Conservation (phyloP, 2,888 invertebrate species). For the Drosophila limbata region DNA sequence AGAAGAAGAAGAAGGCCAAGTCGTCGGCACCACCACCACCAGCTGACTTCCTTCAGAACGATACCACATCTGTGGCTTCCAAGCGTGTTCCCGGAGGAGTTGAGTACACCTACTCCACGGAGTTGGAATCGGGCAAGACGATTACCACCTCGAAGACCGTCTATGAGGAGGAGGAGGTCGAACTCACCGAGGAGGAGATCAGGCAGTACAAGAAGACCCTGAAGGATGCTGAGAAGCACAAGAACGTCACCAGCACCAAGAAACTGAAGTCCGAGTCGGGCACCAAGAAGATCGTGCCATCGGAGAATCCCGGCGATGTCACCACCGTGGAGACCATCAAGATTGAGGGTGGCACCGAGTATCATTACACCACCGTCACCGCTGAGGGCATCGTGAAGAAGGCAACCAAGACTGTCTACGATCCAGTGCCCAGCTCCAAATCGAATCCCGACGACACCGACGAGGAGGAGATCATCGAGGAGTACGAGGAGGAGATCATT, state of each 20-base stretch:
- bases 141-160: slow-evolving; percentile 84
- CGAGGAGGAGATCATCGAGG: slow-evolving; percentile 84
- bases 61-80: slow-evolving; percentile 80
- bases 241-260: slow-evolving; percentile 84
- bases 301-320: slow-evolving; percentile 85
- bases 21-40: slow-evolving; percentile 82
- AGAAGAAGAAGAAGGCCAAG: slow-evolving; percentile 81
- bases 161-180: slow-evolving; percentile 84
- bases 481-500: slow-evolving; percentile 85
- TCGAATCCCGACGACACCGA: slow-evolving; percentile 81
- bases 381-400: slow-evolving; percentile 85
- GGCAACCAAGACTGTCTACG: slow-evolving; percentile 84
- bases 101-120: slow-evolving; percentile 84
- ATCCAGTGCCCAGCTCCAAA: slow-evolving; percentile 81
- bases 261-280: slow-evolving; percentile 84
- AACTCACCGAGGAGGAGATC: slow-evolving; percentile 84
- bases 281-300: slow-evolving; percentile 84
- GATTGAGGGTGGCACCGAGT: slow-evolving; percentile 85
- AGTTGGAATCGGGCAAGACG: slow-evolving; percentile 83
- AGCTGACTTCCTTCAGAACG: slow-evolving; percentile 83
- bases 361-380: slow-evolving; percentile 84
- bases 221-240: slow-evolving; percentile 85
- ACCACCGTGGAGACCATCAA: slow-evolving; percentile 85
- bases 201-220: slow-evolving; percentile 83
- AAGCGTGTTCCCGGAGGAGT: slow-evolving; percentile 83